Conservation (phyloP, 2,797 vertebrate species). For the Manis crassicaudata region DNA sequence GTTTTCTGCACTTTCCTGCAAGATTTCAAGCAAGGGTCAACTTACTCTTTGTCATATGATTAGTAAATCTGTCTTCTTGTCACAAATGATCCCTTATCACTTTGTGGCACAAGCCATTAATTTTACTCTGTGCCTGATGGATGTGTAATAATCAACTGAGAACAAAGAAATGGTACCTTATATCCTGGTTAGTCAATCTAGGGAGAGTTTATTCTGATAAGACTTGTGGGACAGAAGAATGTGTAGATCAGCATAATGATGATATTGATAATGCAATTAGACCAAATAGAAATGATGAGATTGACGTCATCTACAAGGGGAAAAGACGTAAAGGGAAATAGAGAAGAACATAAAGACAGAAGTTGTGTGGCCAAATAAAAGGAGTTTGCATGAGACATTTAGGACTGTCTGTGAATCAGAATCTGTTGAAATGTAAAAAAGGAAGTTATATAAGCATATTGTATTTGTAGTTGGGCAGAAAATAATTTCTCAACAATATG, state of each 20-base stretch:
- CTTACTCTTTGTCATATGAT: background rate
- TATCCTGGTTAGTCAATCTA: background rate
- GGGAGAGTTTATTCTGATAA: background rate
- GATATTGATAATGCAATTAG: background rate
- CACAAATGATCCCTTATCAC: background rate
- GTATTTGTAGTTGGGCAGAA: slow-evolving; percentile 13
- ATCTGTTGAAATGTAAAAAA: background rate
- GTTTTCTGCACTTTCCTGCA: background rate
- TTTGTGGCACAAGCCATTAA: background rate
- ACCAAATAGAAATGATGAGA: background rate
- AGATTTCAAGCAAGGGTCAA: background rate
- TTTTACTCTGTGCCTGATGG: background rate
- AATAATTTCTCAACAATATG: slow-evolving; percentile 21
- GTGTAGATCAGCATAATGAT: background rate
- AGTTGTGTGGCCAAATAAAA: background rate
- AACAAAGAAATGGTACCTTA: background rate
- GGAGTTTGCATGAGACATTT: background rate
- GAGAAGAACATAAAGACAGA: background rate
- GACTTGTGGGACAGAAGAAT: background rate
- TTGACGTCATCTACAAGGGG: background rate
- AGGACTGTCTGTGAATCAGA: slow-evolving; percentile 14
- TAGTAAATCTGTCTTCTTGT: background rate
- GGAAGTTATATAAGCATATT: background rate
- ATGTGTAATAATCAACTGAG: background rate
- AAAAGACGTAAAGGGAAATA: background rate